Conservation (phyloP, 2,113 vertebrate species). For the Cervus canadensis region DNA sequence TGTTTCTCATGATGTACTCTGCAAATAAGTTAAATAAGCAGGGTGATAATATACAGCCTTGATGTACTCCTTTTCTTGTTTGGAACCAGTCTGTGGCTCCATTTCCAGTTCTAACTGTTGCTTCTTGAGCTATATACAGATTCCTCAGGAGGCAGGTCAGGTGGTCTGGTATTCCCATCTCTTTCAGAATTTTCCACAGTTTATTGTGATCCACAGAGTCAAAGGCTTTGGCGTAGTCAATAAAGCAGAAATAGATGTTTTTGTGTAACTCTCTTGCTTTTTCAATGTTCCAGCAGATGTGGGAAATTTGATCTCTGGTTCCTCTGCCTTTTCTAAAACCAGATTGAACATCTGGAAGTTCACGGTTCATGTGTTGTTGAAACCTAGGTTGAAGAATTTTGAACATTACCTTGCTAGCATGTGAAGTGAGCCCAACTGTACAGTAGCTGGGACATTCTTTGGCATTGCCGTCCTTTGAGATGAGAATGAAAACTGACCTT, state of each 20-base stretch:
- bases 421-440: background rate
- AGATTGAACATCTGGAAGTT: background rate
- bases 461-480: background rate
- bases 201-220: background rate
- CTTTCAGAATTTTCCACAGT: background rate
- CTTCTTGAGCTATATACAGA: background rate
- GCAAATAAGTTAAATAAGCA: background rate
- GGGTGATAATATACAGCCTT: background rate
- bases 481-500: background rate
- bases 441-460: background rate
- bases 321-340: background rate
- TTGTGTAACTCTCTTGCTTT: background rate
- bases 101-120: background rate
- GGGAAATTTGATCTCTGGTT: background rate
- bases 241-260: background rate
- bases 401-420: background rate
- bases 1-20: background rate
- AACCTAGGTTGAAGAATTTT: background rate
- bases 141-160: background rate
- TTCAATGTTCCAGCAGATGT: background rate
- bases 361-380: background rate
- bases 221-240: background rate
- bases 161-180: background rate
- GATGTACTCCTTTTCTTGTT: background rate
- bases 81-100: background rate